These are phyloP conservation scores for Anaspis maculata DNA, from an alignment of 2,888 invertebrate genomes.

Conservation along the genomic window DNA sequence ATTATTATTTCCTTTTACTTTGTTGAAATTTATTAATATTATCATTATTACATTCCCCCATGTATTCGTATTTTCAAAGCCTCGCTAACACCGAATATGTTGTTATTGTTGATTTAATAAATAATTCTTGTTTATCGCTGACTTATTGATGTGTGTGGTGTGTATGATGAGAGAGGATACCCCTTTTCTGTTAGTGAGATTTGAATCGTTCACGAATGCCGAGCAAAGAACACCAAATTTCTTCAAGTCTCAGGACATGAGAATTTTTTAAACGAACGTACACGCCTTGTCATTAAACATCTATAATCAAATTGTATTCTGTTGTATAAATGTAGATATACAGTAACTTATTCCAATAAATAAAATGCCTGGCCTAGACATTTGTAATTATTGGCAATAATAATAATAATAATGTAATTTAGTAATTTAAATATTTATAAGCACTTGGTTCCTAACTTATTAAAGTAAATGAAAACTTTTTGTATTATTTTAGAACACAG, in stretches of 20 bases:
- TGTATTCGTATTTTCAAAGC: constrained; percentile 35
- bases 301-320: constrained; percentile 17
- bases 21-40: constrained; percentile 29
- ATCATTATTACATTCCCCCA: constrained; percentile 36
- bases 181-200: too few species aligned
- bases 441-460: constrained; percentile 44
- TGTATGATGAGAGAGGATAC: too few species aligned
- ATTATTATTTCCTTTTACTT: constrained; percentile 26
- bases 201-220: too few species aligned
- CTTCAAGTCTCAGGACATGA: too few species aligned
- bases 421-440: constrained; percentile 39
- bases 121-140: too few species aligned
- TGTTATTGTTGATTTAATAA: constrained; percentile 33
- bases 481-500: constrained; percentile 35
- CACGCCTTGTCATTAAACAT: background rate
- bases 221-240: too few species aligned
- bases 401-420: constrained; percentile 29
- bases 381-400: constrained; percentile 34
- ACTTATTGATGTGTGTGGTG: too few species aligned
- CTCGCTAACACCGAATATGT: constrained; percentile 33
- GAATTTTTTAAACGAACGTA: background rate
- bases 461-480: constrained; percentile 29
- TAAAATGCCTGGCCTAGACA: constrained; percentile 29
- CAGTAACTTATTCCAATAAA: constrained; percentile 35
- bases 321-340: constrained; percentile 39